Conservation (phyloP, 2,797 vertebrate genomes). For the Notoglanidium macrostoma region DNA sequence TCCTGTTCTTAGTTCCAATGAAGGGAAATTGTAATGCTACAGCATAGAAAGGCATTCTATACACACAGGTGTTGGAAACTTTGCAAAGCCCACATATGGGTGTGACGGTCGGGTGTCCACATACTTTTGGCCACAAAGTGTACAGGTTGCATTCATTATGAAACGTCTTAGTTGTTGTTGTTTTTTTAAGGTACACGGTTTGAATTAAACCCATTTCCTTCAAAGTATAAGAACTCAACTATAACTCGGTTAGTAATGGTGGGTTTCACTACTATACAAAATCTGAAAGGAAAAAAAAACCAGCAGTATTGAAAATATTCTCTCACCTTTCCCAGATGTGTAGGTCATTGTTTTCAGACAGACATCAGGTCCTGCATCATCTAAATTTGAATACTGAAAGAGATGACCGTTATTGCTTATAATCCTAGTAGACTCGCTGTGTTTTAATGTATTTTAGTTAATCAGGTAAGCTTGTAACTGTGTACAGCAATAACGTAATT, state of each 20-base stretch:
- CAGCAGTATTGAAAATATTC: neutral
- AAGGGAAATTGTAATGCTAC: neutral
- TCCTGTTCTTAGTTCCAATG: neutral
- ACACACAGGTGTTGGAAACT: neutral
- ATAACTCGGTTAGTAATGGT: neutral
- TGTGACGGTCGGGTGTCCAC: neutral
- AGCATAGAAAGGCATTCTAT: neutral
- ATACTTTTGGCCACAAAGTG: neutral
- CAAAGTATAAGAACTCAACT: neutral
- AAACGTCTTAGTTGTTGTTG: neutral
- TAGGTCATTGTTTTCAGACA: slow-evolving; percentile 64
- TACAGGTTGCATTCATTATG: no score
- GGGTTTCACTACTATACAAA: neutral
- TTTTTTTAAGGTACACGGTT: neutral
- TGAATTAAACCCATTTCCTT: neutral
- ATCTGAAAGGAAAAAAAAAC: neutral
- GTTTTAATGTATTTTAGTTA: neutral
- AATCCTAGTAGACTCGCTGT: neutral
- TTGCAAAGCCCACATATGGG: neutral
- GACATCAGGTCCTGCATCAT: slow-evolving; percentile 60
- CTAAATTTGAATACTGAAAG: slow-evolving; percentile 69
- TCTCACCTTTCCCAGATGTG: neutral
- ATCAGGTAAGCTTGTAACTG: neutral
- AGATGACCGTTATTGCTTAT: slow-evolving; percentile 14
- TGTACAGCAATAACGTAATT: neutral